Conservation (phyloP, 1,140 invertebrate genomes). For the Nautilus pompilius region DNA sequence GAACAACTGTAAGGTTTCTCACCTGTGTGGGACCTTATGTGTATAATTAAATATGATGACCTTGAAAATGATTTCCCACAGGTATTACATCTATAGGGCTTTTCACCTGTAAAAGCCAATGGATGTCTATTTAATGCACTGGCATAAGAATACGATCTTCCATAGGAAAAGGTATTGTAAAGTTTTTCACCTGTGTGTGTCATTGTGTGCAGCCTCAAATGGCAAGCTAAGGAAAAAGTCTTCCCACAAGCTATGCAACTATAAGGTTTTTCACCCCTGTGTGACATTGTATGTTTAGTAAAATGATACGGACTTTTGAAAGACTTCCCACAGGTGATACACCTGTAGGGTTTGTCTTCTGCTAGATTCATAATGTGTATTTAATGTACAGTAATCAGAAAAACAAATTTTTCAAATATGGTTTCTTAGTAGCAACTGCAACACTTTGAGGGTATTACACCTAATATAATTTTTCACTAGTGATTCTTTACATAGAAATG, state of each 20-base stretch:
- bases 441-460: no score
- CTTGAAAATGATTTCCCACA: background rate
- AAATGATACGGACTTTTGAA: background rate
- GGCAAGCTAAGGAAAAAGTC: background rate
- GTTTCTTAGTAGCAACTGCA: no score
- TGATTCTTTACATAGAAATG: no score
- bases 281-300: background rate
- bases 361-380: no score
- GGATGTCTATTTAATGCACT: slow-evolving; percentile 2
- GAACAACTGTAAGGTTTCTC: slow-evolving; percentile 69
- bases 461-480: no score
- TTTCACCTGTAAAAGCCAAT: slow-evolving; percentile 6
- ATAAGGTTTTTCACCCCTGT: background rate
- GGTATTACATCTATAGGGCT: background rate
- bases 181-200: background rate
- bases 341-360: no score
- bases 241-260: background rate
- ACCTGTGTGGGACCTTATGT: background rate
- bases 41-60: background rate
- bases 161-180: slow-evolving; percentile 1
- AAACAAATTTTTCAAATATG: no score
- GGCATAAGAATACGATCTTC: background rate
- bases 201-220: background rate
- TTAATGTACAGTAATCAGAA: no score
- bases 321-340: background rate